Evolutionary conservation across 2,888 invertebrate species (phyloP).

Genomic region (Erynnis tages): DNA sequence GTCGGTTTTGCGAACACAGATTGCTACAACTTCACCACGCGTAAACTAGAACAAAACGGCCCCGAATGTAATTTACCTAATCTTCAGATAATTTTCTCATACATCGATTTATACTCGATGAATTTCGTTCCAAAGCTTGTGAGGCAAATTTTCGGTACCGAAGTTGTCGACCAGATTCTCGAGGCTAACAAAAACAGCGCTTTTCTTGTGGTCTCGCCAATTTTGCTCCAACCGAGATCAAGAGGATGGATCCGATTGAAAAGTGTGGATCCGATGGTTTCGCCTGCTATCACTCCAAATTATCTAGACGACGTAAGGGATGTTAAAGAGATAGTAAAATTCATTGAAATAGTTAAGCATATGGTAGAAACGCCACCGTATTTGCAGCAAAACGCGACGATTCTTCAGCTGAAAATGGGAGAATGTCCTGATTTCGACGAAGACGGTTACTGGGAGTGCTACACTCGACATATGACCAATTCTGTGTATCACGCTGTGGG

Average conservation of each 20-base stretch:
- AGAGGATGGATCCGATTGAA: slow-evolving; percentile 49
- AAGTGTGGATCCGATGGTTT: slow-evolving; percentile 41
- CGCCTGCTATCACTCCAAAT: slow-evolving; percentile 52
- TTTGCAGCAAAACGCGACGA: slow-evolving; percentile 37
- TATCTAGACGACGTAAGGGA: slow-evolving; percentile 50
- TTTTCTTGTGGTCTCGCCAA: slow-evolving; percentile 43
- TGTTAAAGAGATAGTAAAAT: slow-evolving; percentile 43
- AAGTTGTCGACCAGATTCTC: slow-evolving; percentile 41
- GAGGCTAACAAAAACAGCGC: slow-evolving; percentile 41
- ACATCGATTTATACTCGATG: slow-evolving; percentile 40
- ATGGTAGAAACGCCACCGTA: slow-evolving; percentile 39
- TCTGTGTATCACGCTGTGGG: slow-evolving; percentile 52
- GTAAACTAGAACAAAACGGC: slow-evolving; percentile 38
- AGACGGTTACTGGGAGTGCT: slow-evolving; percentile 55
- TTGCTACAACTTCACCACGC: slow-evolving; percentile 48
- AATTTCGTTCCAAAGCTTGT: slow-evolving; percentile 32
- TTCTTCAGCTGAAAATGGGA: slow-evolving; percentile 41
- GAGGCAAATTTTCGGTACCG: slow-evolving; percentile 1
- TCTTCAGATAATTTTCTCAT: slow-evolving; percentile 50
- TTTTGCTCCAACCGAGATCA: slow-evolving; percentile 50
- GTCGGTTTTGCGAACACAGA: slow-evolving; percentile 48
- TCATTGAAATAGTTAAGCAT: slow-evolving; percentile 47
- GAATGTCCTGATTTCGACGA: slow-evolving; percentile 42
- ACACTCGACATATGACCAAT: slow-evolving; percentile 53
- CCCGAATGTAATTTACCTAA: slow-evolving; percentile 50